Conservation (phyloP, 2,113 vertebrate species). For the Melanotaenia duboulayi region DNA sequence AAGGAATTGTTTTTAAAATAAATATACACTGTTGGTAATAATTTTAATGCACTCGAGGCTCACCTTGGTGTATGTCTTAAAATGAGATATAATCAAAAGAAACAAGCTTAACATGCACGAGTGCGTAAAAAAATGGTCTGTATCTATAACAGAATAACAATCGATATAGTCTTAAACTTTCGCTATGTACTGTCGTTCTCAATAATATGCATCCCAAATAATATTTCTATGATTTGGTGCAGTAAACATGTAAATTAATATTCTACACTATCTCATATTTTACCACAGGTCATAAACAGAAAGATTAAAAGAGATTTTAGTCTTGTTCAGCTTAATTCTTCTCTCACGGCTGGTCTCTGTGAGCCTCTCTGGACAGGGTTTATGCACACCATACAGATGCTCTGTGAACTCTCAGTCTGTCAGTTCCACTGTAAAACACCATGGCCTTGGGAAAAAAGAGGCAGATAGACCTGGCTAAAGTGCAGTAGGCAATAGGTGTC, state of each 20-base stretch:
- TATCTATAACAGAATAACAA: too few species aligned
- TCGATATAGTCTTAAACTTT: background rate
- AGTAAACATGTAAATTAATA: too few species aligned
- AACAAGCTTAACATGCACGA: too few species aligned
- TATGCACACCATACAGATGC: constrained; percentile 63
- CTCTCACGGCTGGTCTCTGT: constrained; percentile 20
- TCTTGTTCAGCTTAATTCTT: background rate
- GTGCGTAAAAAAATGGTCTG: too few species aligned
- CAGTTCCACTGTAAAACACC: constrained; percentile 75
- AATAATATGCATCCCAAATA: too few species aligned
- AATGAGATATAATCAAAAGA: background rate
- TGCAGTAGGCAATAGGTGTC: constrained; percentile 71
- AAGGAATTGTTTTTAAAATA: constrained; percentile 10
- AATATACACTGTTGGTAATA: background rate
- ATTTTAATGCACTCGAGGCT: background rate
- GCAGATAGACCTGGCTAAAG: constrained; percentile 69
- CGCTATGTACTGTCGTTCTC: too few species aligned
- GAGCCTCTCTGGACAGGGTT: constrained; percentile 53
- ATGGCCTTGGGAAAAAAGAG: constrained; percentile 71
- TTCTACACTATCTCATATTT: too few species aligned
- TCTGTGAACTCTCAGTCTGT: constrained; percentile 73
- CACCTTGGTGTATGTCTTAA: background rate
- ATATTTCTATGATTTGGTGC: too few species aligned
- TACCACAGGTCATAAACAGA: too few species aligned
- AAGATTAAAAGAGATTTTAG: background rate